These are phyloP conservation scores for Hystrix brachyura DNA, from an alignment of 2,113 vertebrate genomes.

Conservation along the genomic window DNA sequence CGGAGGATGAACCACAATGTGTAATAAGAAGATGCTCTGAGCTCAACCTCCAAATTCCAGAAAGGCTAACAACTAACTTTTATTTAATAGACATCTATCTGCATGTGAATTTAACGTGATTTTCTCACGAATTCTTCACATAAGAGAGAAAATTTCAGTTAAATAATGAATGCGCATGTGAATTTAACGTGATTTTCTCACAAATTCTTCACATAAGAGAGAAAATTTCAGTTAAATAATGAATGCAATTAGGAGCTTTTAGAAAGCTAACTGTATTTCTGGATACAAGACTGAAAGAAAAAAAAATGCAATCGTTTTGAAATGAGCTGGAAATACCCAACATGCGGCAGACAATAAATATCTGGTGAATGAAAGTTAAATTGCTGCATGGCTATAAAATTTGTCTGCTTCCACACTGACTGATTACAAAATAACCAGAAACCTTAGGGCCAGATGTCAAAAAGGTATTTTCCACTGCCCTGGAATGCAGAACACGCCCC, in stretches of 20 bases:
- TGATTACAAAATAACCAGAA: background rate
- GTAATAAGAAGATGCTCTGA: background rate
- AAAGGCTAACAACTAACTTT: background rate
- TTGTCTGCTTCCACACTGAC: background rate
- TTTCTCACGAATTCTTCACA: constrained; percentile 22
- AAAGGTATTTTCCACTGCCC: background rate
- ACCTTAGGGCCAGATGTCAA: background rate
- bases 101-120: background rate
- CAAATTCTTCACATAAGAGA: background rate
- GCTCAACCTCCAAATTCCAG: background rate
- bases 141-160: background rate
- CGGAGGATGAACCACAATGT: background rate
- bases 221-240: background rate
- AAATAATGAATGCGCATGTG: too few relatives aligned
- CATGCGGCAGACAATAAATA: rapidly evolving
- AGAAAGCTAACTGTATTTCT: background rate
- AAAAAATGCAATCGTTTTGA: background rate
- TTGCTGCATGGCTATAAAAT: background rate
- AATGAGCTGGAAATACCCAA: background rate
- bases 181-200: background rate
- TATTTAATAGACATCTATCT: background rate
- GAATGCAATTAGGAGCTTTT: background rate
- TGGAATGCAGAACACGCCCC: background rate
- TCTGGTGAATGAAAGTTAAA: background rate
- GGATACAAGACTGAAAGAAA: background rate